Percentiles rank a stretch among this genome's conserved stretches.
phyloP scores from a whole-genome alignment of 1,140 invertebrate genomes.

The Venturia canescens region DNA sequence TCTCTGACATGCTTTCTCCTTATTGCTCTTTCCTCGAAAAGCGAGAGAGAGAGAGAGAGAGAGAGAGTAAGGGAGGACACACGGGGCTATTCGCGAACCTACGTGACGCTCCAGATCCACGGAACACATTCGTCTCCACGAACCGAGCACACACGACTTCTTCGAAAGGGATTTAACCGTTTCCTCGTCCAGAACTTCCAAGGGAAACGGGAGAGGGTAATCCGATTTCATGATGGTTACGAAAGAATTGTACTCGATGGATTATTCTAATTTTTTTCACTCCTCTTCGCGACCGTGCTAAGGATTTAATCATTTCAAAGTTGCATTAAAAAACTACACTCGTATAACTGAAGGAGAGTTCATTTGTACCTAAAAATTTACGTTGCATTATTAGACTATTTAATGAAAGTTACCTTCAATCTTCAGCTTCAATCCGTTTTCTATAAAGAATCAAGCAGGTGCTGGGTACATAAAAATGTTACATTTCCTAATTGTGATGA shows the following conservation, averaged over 20 bases:
- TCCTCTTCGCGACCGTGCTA: neutral
- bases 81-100: slow-evolving; percentile 32
- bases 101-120: neutral
- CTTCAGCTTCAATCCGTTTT: too few relatives aligned
- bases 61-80: neutral
- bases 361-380: too few relatives aligned
- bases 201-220: slow-evolving; percentile 15
- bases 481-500: too few relatives aligned
- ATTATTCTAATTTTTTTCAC: slow-evolving; percentile 29
- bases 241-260: neutral
- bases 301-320: neutral
- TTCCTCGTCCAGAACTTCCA: neutral
- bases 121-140: slow-evolving; percentile 8
- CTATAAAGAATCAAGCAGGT: too few relatives aligned
- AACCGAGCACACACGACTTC: slow-evolving; percentile 18
- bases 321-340: too few relatives aligned
- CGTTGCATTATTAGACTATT: too few relatives aligned
- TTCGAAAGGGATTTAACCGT: slow-evolving; percentile 16
- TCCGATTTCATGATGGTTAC: slow-evolving; percentile 24
- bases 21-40: neutral
- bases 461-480: too few relatives aligned
- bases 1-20: slow-evolving; percentile 43
- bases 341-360: too few relatives aligned
- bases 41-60: too few relatives aligned
- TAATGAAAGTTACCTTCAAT: too few relatives aligned